Percentiles rank a stretch among this genome's conserved stretches.
Conservation (phyloP, 2,113 vertebrate species). For the Cephalophus harveyi region DNA sequence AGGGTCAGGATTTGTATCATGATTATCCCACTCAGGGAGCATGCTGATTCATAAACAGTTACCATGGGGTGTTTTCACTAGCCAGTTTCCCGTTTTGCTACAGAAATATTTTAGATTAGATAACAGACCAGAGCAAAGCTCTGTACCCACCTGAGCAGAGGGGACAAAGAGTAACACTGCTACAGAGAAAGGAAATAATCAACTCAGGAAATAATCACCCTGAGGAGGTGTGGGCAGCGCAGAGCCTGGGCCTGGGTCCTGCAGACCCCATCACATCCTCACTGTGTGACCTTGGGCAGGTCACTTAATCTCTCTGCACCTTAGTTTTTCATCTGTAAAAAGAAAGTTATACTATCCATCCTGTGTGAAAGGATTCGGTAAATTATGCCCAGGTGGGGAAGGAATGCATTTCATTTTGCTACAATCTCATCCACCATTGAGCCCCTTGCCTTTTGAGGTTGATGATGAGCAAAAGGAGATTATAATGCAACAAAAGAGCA, state of each 20-base stretch:
- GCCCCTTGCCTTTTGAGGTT: not conserved
- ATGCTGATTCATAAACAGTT: not conserved
- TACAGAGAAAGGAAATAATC: not conserved
- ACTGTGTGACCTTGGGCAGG: not conserved
- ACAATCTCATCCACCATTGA: not conserved
- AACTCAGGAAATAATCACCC: not conserved
- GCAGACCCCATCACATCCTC: not conserved
- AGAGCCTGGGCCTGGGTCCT: not conserved
- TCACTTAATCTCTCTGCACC: not conserved
- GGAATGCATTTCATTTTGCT: not conserved
- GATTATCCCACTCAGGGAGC: not conserved
- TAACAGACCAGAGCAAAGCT: not conserved
- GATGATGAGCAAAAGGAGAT: not conserved
- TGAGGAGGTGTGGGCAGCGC: not conserved
- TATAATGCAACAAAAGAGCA: not conserved
- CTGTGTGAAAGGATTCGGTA: not conserved
- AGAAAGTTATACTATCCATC: not conserved
- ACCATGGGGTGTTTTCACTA: not conserved
- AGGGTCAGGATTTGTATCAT: not conserved
- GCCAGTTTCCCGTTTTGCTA: not conserved
- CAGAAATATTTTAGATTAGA: constrained; percentile 9
- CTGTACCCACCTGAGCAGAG: not conserved
- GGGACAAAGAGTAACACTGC: not conserved
- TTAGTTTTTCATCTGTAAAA: not conserved
- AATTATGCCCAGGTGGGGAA: not conserved